phyloP scores from a whole-genome alignment of 2,113 vertebrate genomes.

The Sclerurus mexicanus region DNA sequence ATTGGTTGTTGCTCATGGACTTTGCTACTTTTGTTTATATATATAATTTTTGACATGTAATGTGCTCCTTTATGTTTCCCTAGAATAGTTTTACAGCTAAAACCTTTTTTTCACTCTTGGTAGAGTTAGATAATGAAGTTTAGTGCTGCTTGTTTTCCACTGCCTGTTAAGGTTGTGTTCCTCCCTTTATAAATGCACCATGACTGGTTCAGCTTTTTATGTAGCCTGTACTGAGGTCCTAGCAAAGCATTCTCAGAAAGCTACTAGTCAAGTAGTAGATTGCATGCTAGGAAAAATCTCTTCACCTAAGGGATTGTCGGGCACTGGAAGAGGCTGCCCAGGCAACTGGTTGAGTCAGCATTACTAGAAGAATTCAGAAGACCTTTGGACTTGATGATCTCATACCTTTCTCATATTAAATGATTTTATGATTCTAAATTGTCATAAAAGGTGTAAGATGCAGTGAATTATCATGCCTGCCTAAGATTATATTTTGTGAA shows the following conservation, averaged over 20 bases:
- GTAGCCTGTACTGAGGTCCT: neutral
- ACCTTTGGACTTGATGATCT: neutral
- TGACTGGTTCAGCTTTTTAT: neutral
- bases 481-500: neutral
- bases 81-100: neutral
- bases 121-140: neutral
- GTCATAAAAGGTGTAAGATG: neutral
- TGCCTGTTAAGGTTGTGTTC: neutral
- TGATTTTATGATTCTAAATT: neutral
- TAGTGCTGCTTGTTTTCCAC: neutral
- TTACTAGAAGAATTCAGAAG: neutral
- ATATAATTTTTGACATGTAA: neutral
- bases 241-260: neutral
- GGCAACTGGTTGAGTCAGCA: neutral
- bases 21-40: neutral
- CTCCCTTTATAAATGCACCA: rapidly evolving
- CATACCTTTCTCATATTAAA: neutral
- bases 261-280: neutral
- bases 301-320: neutral
- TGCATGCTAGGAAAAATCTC: neutral
- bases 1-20: neutral
- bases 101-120: neutral
- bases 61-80: neutral
- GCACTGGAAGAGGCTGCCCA: neutral
- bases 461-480: neutral